Percentiles rank a stretch among this genome's conserved stretches.
Conservation (phyloP, 2,113 vertebrate genomes). For the Campylorhamphus procurvoides region DNA sequence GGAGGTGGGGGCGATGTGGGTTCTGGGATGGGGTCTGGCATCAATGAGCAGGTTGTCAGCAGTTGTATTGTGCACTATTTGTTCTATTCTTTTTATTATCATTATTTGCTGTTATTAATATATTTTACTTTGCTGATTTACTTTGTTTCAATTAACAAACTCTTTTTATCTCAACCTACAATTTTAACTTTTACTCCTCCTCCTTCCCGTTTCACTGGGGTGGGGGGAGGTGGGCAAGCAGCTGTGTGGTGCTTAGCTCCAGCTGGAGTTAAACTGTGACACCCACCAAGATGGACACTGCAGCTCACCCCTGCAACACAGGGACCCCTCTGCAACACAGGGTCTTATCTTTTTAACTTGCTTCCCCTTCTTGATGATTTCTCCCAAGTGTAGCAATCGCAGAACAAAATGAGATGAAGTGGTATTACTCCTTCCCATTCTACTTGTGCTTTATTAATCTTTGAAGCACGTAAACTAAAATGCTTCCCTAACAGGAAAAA, state of each 20-base stretch:
- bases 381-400: not conserved
- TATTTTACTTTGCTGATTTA: not conserved
- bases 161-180: not conserved
- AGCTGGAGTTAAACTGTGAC: not conserved
- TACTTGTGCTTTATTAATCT: not conserved
- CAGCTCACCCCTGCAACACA: not conserved
- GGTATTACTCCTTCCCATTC: not conserved
- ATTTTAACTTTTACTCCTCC: not conserved
- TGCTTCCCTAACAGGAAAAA: not conserved
- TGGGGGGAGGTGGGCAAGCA: not conserved
- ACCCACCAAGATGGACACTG: fast-evolving
- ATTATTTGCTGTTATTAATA: not conserved
- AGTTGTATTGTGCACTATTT: no score
- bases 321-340: not conserved
- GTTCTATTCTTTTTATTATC: not conserved
- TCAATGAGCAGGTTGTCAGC: fast-evolving
- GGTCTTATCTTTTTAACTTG: no score
- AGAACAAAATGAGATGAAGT: not conserved
- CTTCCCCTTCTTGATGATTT: not conserved
- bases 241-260: not conserved
- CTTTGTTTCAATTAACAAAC: not conserved
- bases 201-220: not conserved
- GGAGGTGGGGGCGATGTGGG: no score
- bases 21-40: not conserved
- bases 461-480: not conserved